Percentiles rank a stretch among this genome's conserved stretches.
phyloP scores from a whole-genome alignment of 2,113 vertebrate species.

The Pandion haliaetus region DNA sequence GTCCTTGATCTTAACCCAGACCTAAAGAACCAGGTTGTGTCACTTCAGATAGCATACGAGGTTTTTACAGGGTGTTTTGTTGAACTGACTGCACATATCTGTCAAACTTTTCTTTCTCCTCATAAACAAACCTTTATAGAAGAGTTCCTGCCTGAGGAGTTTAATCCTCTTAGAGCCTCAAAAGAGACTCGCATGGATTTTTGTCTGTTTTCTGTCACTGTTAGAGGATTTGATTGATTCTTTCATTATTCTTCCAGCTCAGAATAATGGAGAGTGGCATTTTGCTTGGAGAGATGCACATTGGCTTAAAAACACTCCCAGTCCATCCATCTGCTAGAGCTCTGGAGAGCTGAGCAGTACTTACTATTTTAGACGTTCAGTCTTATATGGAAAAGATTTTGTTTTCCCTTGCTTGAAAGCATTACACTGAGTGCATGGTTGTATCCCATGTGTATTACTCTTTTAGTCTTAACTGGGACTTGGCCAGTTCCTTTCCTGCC shows the following conservation, averaged over 20 bases:
- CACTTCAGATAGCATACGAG: neutral
- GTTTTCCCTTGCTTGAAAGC: neutral
- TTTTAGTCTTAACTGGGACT: neutral
- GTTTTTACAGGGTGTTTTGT: neutral
- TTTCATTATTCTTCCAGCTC: conserved; percentile 44
- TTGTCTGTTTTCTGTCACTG: conserved; percentile 48
- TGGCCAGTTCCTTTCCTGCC: neutral
- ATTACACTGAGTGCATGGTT: neutral
- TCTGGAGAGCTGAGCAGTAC: neutral
- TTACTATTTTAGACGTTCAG: neutral
- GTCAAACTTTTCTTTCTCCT: neutral
- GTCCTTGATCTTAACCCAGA: neutral
- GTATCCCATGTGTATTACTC: neutral
- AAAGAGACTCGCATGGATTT: conserved; percentile 21
- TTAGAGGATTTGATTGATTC: conserved; percentile 54
- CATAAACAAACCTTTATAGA: neutral
- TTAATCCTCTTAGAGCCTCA: conserved; percentile 18
- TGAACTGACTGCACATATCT: neutral
- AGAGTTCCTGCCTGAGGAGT: neutral
- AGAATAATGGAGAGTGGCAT: conserved; percentile 20
- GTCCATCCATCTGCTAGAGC: neutral
- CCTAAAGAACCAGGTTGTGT: neutral
- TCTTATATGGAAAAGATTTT: neutral
- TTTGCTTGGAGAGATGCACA: neutral
- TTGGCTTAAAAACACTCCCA: neutral